Evolutionary conservation across 2,113 vertebrate genomes (phyloP), one percentile per base, ranked within the genome.

Genomic region (Notothenia coriiceps): DNA sequence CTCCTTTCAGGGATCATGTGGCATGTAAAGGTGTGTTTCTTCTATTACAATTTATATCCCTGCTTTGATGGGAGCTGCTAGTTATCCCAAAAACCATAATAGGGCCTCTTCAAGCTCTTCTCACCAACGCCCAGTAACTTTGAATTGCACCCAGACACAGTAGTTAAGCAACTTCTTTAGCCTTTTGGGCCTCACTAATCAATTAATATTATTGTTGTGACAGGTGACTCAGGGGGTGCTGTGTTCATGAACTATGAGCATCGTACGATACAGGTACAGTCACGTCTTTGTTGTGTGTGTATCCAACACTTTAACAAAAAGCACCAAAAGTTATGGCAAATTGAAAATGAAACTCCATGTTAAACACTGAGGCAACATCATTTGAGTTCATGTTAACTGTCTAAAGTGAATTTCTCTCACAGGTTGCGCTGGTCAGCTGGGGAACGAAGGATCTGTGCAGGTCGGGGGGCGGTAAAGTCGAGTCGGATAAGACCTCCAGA

Each of bases 221-320:
- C 82, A 95, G 94, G 94, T 65, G 94, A 95, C 63, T 94, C 93
- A 33, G 94, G 94, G 73, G 93, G 94, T n/a, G 93, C 94, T 29
- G 86, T 95, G 60, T 93, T 87, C 65, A 92, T 91, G 69, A 56
- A 90, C 67, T 80, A 76, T 33, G 20, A 85, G 4, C 12, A 65
- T 0, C 92, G 94, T 18, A 90, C 88, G 17, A 50, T 95, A 70
- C 94, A 95, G 91, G 94, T 94, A 64, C 50, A 55, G 10, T 40
- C 35, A 7, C 35, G 35, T 40, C 2, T 0, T 14, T 56, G 1
- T 35, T n/a, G 5, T 29, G 29, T 29, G 29, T 29, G 29, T 29
- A 29, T 29, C 29, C 29, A 29, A 29, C 29, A 29, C 29, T 29
- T 29, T 29, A 29, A 29, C 29, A 29, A 4, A 29, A 29, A 29